Conservation (phyloP, 1,140 invertebrate genomes). For the Watersipora subatra region DNA sequence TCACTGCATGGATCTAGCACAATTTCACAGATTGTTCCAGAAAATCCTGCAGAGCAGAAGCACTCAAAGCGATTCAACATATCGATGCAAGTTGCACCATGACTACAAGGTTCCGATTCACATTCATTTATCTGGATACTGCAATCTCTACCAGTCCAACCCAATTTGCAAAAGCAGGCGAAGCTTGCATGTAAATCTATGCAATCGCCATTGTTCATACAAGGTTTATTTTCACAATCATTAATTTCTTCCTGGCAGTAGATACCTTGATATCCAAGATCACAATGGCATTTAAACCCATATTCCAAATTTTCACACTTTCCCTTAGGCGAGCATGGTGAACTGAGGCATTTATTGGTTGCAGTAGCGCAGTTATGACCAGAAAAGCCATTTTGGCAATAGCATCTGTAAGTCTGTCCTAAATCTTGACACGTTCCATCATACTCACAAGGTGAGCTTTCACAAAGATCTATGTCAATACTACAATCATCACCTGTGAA, state of each 20-base stretch:
- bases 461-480: slow-evolving; percentile 85
- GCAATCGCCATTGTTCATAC: slow-evolving; percentile 71
- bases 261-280: slow-evolving; percentile 85
- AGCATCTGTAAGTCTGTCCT: neutral
- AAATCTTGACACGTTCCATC: neutral
- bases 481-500: slow-evolving; percentile 55
- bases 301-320: slow-evolving; percentile 50
- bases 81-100: slow-evolving; percentile 84
- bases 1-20: neutral
- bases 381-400: neutral
- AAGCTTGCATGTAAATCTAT: neutral
- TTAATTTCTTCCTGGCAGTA: slow-evolving; percentile 90
- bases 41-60: slow-evolving; percentile 13
- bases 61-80: slow-evolving; percentile 82
- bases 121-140: slow-evolving; percentile 85
- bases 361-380: slow-evolving; percentile 79
- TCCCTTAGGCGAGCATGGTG: slow-evolving; percentile 82
- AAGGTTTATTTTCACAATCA: slow-evolving; percentile 70
- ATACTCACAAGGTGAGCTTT: slow-evolving; percentile 38
- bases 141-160: slow-evolving; percentile 64
- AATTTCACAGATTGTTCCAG: slow-evolving; percentile 12
- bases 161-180: neutral
- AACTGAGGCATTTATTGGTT: slow-evolving; percentile 86
- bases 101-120: slow-evolving; percentile 64
- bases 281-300: slow-evolving; percentile 51